Base-by-base conservation (phyloP, 1,140 invertebrate genomes). In the Acromyrmex heyeri region DNA sequence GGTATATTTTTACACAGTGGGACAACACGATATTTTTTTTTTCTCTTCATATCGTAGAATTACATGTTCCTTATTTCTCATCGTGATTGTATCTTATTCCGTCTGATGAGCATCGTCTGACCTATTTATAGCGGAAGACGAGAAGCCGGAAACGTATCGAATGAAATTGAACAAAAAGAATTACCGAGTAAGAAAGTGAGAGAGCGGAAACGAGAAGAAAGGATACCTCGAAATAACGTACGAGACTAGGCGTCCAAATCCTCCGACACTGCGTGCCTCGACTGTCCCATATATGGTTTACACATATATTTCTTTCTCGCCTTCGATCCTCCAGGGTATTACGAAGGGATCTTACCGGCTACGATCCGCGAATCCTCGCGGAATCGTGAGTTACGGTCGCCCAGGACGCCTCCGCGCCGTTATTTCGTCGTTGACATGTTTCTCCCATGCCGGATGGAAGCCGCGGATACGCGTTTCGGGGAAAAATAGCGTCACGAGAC, bases 341-440 rank as follows among this genome's bases (percentile, higher is more conserved):
- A 53, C 62, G 62, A n/a, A 7, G 61, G 83, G 89, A 91, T 90
- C 87, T 73, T 50, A 27, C 30, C 48, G 61, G 90, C 64, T 86
- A 88, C 89, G 73, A 91, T 90, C 59, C 38, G 34, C 59, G 78
- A 85, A 90, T 91, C 89, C 59, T 24, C 14, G 57, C 59, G 75
- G 72, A 85, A 90, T 55, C 82, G 72, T 88, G 87, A 91, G 86
- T 91, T 91, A 90, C 89, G 83, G 38, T 76, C 59, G 21, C 24
- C 61, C 2, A 34, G 61, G 57, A 86, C 34, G 21, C 44, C 55
- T 78, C 18, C 53, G 3, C 59, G n/a, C 27, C 38, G 73, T 87
- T 90, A 87, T 87, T 76, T 87, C 67, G 34, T 27, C 55, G 61
- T 65, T 65, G 67, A 59, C 67, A 34, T 53, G 34, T 44, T n/a